phyloP scores from a whole-genome alignment of 2,113 vertebrate species.

The Ceyx margarethae region DNA sequence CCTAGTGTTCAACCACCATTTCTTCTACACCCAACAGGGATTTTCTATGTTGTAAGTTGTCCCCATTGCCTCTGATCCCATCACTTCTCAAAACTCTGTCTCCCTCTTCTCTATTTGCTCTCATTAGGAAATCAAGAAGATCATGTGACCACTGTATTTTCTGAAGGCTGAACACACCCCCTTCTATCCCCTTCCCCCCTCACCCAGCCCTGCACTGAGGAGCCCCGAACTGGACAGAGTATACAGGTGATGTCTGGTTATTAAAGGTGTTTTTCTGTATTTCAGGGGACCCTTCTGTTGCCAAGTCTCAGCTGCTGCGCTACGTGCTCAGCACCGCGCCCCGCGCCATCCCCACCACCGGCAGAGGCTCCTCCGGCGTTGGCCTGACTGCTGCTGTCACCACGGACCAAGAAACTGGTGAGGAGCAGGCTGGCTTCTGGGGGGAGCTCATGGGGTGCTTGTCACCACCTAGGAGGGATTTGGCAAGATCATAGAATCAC shows the following conservation, averaged over 20 bases:
- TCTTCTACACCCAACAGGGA: not conserved
- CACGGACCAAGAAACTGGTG: slow-evolving; percentile 95
- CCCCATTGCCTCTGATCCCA: not conserved
- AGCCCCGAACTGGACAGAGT: fast-evolving
- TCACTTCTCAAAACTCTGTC: not conserved
- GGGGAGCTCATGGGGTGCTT: not conserved
- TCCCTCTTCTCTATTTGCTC: not conserved
- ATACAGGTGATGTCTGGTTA: not conserved
- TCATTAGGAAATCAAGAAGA: not conserved
- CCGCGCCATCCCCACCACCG: slow-evolving; percentile 92
- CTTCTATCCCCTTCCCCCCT: not conserved
- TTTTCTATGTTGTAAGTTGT: not conserved
- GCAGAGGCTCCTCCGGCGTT: slow-evolving; percentile 94
- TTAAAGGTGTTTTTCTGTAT: not conserved
- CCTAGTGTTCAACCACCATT: not conserved
- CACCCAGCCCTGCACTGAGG: not conserved
- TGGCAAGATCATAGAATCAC: not conserved
- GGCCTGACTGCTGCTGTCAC: slow-evolving; percentile 95
- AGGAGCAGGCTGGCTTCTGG: not conserved
- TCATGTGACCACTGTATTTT: not conserved
- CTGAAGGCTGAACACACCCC: not conserved
- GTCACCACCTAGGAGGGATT: not conserved
- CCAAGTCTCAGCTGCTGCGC: slow-evolving; percentile 95
- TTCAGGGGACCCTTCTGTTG: slow-evolving; percentile 93
- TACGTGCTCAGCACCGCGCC: slow-evolving; percentile 92